phyloP scores from a whole-genome alignment of 2,113 vertebrate genomes.

The Salvelinus fontinalis region DNA sequence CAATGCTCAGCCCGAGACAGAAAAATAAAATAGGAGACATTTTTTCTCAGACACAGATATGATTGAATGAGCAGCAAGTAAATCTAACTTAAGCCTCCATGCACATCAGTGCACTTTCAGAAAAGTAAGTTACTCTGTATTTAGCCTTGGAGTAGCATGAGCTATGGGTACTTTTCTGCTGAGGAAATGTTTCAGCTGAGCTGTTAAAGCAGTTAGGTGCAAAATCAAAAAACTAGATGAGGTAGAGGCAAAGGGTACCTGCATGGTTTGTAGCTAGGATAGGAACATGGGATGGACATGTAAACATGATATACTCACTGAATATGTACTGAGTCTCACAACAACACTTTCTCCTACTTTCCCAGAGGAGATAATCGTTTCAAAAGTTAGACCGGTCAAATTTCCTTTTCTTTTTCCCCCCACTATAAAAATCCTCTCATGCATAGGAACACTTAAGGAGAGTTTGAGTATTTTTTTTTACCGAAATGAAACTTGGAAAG shows the following conservation, averaged over 20 bases:
- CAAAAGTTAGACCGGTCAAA: slow-evolving; percentile 77
- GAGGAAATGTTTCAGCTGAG: slow-evolving; percentile 64
- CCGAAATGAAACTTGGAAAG: not conserved
- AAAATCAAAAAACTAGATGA: slow-evolving; percentile 74
- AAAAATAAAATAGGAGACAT: not conserved
- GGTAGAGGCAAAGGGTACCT: slow-evolving; percentile 60
- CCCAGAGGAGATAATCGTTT: slow-evolving; percentile 86
- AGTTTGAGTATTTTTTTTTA: not conserved
- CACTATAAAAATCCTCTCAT: slow-evolving; percentile 64
- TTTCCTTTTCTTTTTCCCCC: slow-evolving; percentile 22
- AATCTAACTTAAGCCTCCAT: slow-evolving; percentile 52
- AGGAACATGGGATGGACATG: slow-evolving; percentile 86
- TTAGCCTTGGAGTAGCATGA: slow-evolving; percentile 61
- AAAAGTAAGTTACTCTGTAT: slow-evolving; percentile 69
- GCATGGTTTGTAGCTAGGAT: slow-evolving; percentile 74
- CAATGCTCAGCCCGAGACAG: slow-evolving; percentile 67
- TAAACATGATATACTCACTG: slow-evolving; percentile 96
- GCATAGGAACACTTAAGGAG: slow-evolving; percentile 43
- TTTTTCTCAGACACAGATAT: slow-evolving; percentile 23
- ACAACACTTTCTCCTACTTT: slow-evolving; percentile 84
- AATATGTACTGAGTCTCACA: slow-evolving; percentile 83
- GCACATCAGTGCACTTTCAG: slow-evolving; percentile 39
- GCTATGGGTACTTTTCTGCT: slow-evolving; percentile 70
- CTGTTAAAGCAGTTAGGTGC: slow-evolving; percentile 55
- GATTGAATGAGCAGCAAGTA: slow-evolving; percentile 61